Percentiles rank a stretch among this genome's conserved stretches.
These are phyloP conservation scores for Hypotaenidia okinawae DNA, from an alignment of 2,797 vertebrate genomes.

Conservation along the genomic window DNA sequence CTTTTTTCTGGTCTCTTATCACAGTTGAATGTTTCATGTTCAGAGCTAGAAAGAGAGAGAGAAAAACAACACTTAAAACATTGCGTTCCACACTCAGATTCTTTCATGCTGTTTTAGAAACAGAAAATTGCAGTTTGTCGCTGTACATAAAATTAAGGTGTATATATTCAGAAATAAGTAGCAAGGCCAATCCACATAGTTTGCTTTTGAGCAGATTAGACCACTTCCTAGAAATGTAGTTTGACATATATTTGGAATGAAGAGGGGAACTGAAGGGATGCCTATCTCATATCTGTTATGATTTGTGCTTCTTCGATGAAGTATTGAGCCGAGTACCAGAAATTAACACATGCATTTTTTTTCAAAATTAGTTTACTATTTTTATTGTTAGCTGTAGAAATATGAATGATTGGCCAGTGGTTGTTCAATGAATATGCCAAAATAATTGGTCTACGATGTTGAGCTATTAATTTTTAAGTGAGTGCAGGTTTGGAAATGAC, in stretches of 20 bases:
- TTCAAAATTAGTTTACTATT: not conserved
- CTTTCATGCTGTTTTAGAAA: not conserved
- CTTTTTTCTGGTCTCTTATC: not conserved
- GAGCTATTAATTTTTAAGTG: not conserved
- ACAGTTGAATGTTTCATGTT: not conserved
- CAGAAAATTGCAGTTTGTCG: not conserved
- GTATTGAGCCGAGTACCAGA: not conserved
- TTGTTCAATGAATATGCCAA: not conserved
- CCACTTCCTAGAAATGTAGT: not conserved
- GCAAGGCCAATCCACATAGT: not conserved
- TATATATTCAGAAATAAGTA: not conserved
- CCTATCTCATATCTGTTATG: not conserved
- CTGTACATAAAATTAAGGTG: not conserved
- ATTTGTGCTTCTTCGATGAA: not conserved
- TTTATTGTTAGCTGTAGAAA: not conserved
- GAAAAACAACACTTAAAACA: not conserved
- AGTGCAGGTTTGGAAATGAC: fast-evolving
- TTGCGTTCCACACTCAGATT: not conserved
- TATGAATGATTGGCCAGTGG: not conserved
- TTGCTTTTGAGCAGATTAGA: not conserved
- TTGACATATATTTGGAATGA: not conserved
- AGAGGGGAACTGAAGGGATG: not conserved
- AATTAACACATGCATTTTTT: not conserved
- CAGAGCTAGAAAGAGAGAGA: not conserved
- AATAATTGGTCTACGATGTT: not conserved